Percentiles rank a stretch among this genome's conserved stretches.
phyloP scores from a whole-genome alignment of 2,797 vertebrate species.

The Onychomys arenicola region DNA sequence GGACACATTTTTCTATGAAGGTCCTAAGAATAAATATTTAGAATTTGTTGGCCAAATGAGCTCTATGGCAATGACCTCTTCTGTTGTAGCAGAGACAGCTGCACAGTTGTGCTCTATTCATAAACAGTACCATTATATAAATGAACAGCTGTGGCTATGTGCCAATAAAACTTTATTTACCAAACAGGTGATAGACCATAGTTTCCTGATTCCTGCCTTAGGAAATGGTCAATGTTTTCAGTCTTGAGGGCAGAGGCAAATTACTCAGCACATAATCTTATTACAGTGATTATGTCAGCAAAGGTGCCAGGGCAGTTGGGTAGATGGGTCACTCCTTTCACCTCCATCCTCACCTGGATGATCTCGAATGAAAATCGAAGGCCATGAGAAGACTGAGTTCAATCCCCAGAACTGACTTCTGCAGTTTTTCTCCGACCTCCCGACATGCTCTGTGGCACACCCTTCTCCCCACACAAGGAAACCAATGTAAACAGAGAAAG shows the following conservation, averaged over 20 bases:
- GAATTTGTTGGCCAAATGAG: slow-evolving; percentile 1
- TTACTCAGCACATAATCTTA: slow-evolving; percentile 23
- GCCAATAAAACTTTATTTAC: slow-evolving; percentile 51
- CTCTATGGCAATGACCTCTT: slow-evolving; percentile 3
- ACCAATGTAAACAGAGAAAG: too few species aligned
- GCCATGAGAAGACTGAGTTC: background rate
- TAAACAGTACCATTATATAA: background rate
- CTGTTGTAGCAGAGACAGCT: background rate
- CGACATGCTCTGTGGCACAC: background rate
- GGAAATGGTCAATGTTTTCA: slow-evolving; percentile 41
- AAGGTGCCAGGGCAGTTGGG: background rate
- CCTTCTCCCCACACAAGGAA: background rate
- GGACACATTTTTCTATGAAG: background rate
- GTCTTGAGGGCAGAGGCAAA: slow-evolving; percentile 43
- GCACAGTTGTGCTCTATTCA: background rate
- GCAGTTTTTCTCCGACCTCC: background rate
- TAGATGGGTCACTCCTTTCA: background rate
- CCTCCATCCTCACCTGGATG: background rate
- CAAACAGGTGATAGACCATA: background rate
- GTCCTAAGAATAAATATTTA: slow-evolving; percentile 27
- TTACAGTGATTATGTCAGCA: slow-evolving; percentile 45
- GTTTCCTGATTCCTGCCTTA: background rate
- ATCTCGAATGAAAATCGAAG: slow-evolving; percentile 28
- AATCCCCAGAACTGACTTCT: background rate
- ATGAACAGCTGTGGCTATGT: background rate